These are phyloP conservation scores for Neodiprion virginianus DNA, from an alignment of 1,140 invertebrate species.

Conservation along the genomic window DNA sequence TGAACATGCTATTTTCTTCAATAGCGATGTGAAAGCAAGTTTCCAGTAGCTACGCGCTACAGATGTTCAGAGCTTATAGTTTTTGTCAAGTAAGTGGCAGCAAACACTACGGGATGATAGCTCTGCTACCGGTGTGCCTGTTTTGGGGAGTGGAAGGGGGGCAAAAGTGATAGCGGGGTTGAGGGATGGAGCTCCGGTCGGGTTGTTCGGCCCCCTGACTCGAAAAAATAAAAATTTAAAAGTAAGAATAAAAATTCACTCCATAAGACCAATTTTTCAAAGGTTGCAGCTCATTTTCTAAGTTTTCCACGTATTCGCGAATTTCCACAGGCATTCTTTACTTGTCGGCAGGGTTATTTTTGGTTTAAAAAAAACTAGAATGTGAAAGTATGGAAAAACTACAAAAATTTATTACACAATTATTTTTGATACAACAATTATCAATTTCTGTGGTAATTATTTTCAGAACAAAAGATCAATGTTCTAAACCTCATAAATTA, in stretches of 20 bases:
- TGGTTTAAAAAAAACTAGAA: not conserved
- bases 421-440: not conserved
- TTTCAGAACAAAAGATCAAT: not conserved
- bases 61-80: not conserved
- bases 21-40: not conserved
- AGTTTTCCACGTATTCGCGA: too few species aligned
- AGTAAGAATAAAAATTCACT: not conserved
- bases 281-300: too few species aligned
- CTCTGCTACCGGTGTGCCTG: not conserved
- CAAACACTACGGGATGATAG: not conserved
- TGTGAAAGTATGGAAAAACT: not conserved
- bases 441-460: not conserved
- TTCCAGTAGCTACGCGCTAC: not conserved
- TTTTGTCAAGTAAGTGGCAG: not conserved
- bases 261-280: too few species aligned
- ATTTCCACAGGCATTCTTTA: too few species aligned
- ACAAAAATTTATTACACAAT: not conserved
- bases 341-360: not conserved
- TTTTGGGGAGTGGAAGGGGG: not conserved
- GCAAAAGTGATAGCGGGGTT: constrained; percentile 19
- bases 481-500: not conserved
- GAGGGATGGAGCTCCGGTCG: not conserved
- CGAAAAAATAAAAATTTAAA: not conserved
- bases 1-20: too few species aligned
- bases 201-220: too few species aligned